These are phyloP conservation scores for Actinernus sp. DNA, from an alignment of 92 coral and sea anemone species.

Conservation along the genomic window DNA sequence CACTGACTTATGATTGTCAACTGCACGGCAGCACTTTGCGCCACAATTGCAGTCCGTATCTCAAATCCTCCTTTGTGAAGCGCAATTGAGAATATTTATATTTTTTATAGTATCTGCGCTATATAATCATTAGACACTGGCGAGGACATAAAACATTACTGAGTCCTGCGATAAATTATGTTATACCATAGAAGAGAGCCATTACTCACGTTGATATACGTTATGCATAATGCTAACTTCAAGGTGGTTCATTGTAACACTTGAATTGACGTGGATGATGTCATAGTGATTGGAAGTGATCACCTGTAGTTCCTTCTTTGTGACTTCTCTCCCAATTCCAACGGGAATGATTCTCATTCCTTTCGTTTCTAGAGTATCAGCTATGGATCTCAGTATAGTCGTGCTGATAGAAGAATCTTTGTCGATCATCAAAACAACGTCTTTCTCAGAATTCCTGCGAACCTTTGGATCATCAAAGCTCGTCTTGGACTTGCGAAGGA, in stretches of 20 bases:
- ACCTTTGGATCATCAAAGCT: conserved; percentile 23
- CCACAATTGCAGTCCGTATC: no score
- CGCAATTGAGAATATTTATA: no score
- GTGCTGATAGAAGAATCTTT: conserved; percentile 1
- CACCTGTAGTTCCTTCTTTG: conserved; percentile 3
- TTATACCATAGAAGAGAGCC: no score
- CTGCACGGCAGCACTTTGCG: no score
- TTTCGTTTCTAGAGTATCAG: conserved; percentile 10
- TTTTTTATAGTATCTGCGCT: no score
- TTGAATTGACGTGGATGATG: conserved; percentile 20
- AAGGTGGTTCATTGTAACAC: conserved; percentile 3
- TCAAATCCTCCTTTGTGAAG: no score
- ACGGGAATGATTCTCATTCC: conserved; percentile 27
- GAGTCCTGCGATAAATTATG: no score
- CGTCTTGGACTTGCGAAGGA: conserved; percentile 7
- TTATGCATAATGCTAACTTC: conserved; percentile 20
- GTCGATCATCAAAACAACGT: conserved; percentile 23
- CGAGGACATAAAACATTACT: no score
- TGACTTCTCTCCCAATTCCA: conserved; percentile 19
- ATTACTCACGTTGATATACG: conserved; percentile 25
- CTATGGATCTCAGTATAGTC: neutral
- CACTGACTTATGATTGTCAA: no score
- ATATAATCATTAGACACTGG: no score
- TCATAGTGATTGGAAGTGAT: conserved; percentile 17
- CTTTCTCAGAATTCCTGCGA: conserved; percentile 23